Conservation (phyloP, 1,140 invertebrate genomes). For the Teleopsis dalmanni region DNA sequence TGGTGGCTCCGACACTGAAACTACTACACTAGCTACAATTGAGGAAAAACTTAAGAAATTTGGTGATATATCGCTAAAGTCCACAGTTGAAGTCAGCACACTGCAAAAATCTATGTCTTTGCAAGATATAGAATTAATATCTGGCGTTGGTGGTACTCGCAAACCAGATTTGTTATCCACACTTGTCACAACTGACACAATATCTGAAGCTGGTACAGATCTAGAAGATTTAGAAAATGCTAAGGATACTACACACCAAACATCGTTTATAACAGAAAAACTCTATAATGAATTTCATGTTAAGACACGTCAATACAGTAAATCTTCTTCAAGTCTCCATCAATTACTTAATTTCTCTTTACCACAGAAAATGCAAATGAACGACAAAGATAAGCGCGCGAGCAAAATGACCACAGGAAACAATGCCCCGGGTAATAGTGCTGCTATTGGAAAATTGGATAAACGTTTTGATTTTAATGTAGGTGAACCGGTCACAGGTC, state of each 20-base stretch:
- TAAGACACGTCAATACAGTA: slow-evolving; percentile 53
- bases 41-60: slow-evolving; percentile 23
- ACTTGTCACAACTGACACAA: slow-evolving; percentile 23
- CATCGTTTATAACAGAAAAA: slow-evolving; percentile 55
- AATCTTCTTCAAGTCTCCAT: slow-evolving; percentile 53
- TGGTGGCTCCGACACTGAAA: slow-evolving; percentile 30
- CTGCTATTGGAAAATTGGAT: neutral
- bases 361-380: slow-evolving; percentile 37
- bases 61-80: slow-evolving; percentile 20
- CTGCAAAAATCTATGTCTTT: slow-evolving; percentile 38
- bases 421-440: neutral
- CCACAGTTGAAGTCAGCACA: neutral
- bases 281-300: slow-evolving; percentile 56
- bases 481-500: slow-evolving; percentile 27
- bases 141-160: slow-evolving; percentile 21
- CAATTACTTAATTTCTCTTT: slow-evolving; percentile 41
- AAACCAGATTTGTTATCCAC: slow-evolving; percentile 31
- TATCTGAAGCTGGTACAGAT: slow-evolving; percentile 35
- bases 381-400: slow-evolving; percentile 26
- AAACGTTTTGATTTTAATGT: slow-evolving; percentile 15
- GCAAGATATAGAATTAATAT: slow-evolving; percentile 36
- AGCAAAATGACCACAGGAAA: slow-evolving; percentile 12
- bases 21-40: slow-evolving; percentile 31
- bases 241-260: slow-evolving; percentile 31
- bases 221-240: slow-evolving; percentile 37